phyloP scores from a whole-genome alignment of 2,888 invertebrate genomes.

The Hydropsyche betteni region DNA sequence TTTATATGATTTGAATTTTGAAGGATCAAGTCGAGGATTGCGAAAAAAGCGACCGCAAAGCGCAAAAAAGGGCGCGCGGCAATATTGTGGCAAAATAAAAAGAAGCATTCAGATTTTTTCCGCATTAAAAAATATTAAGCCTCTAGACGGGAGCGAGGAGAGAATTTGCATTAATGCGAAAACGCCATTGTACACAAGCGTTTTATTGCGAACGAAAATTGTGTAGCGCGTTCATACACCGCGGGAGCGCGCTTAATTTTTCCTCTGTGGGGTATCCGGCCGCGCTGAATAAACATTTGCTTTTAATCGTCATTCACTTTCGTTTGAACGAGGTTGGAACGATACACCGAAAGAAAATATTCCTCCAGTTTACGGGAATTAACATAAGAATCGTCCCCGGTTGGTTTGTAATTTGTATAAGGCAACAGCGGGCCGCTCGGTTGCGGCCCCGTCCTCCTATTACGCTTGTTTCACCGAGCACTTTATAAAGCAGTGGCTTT shows the following conservation, averaged over 20 bases:
- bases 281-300: constrained; percentile 51
- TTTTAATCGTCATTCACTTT: constrained; percentile 52
- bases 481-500: constrained; percentile 24
- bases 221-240: constrained; percentile 1
- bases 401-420: constrained; percentile 51
- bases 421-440: background rate
- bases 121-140: constrained; percentile 15
- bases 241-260: constrained; percentile 26
- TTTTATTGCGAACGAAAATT: background rate
- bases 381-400: constrained; percentile 52
- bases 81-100: constrained; percentile 10
- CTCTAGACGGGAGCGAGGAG: background rate
- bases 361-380: constrained; percentile 51
- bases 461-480: constrained; percentile 23
- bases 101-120: constrained; percentile 8
- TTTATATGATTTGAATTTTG: too few relatives aligned
- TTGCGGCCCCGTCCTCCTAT: constrained; percentile 16
- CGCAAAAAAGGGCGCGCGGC: background rate
- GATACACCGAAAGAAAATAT: constrained; percentile 51
- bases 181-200: constrained; percentile 1
- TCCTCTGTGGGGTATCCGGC: constrained; percentile 47
- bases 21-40: too few relatives aligned
- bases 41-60: too few relatives aligned
- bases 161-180: constrained; percentile 28
- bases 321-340: constrained; percentile 51